Evolutionary conservation across 2,888 invertebrate species (phyloP).

Genomic region (Podotricha telesiphe): DNA sequence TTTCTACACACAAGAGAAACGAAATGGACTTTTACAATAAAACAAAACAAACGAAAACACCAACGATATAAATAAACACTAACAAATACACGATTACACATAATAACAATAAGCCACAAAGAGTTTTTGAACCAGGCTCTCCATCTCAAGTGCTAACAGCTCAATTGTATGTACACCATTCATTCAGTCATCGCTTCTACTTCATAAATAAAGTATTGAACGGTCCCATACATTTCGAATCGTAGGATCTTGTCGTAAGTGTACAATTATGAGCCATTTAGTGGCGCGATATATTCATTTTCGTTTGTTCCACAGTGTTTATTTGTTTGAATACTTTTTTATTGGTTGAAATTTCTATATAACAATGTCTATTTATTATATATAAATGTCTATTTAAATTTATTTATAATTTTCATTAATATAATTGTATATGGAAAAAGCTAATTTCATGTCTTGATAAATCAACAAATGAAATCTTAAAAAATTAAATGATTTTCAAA

Average conservation of each 20-base stretch:
- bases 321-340: background rate
- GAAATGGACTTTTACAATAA: background rate
- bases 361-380: too few relatives aligned
- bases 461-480: too few relatives aligned
- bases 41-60: background rate
- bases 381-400: too few relatives aligned
- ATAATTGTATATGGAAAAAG: too few relatives aligned
- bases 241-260: conserved; percentile 44
- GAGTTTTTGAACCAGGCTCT: conserved; percentile 36
- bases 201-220: conserved; percentile 49
- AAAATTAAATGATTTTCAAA: too few relatives aligned
- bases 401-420: too few relatives aligned
- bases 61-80: conserved; percentile 14
- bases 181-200: conserved; percentile 57
- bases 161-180: conserved; percentile 60
- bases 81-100: conserved; percentile 17
- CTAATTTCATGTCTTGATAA: too few relatives aligned
- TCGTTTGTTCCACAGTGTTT: conserved; percentile 32
- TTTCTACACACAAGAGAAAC: background rate
- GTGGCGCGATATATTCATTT: conserved; percentile 37
- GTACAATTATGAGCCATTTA: conserved; percentile 45
- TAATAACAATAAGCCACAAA: conserved; percentile 33
- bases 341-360: too few relatives aligned
- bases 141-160: conserved; percentile 59
- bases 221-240: conserved; percentile 45